Evolutionary conservation across 2,888 invertebrate genomes (phyloP).

Genomic region (Oxyteleia sp.): DNA sequence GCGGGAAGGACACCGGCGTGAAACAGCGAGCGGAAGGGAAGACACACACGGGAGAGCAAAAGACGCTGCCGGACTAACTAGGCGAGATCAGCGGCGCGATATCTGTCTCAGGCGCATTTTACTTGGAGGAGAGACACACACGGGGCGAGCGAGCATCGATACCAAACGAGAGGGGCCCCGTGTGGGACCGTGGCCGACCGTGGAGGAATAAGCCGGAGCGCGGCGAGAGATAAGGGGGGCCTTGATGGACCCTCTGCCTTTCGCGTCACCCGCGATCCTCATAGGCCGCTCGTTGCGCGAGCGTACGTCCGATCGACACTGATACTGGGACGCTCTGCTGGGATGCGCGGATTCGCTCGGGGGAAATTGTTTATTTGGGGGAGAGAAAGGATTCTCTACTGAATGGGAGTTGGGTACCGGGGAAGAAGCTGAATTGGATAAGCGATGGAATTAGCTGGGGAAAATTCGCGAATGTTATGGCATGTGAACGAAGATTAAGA

Average conservation of each 20-base stretch:
- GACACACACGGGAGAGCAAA: conserved; percentile 73
- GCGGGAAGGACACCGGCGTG: conserved; percentile 63
- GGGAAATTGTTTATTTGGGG: too few species aligned
- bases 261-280: conserved; percentile 78
- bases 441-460: too few species aligned
- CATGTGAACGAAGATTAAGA: too few species aligned
- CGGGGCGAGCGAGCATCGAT: conserved; percentile 11
- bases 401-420: too few species aligned
- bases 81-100: conserved; percentile 85
- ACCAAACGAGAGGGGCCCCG: background rate
- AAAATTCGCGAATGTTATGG: too few species aligned
- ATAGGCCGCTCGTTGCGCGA: conserved; percentile 76
- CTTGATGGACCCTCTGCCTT: conserved; percentile 79
- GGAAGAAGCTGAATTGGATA: too few species aligned
- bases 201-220: conserved; percentile 63
- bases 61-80: conserved; percentile 81
- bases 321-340: too few species aligned
- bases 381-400: too few species aligned
- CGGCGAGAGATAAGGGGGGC: conserved; percentile 82
- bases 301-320: conserved; percentile 85
- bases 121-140: conserved; percentile 37
- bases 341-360: too few species aligned
- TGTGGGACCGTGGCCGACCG: background rate
- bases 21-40: conserved; percentile 63
- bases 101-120: conserved; percentile 80